Base-by-base conservation (phyloP, 2,888 invertebrate genomes). In the Nomada goodeniana region DNA sequence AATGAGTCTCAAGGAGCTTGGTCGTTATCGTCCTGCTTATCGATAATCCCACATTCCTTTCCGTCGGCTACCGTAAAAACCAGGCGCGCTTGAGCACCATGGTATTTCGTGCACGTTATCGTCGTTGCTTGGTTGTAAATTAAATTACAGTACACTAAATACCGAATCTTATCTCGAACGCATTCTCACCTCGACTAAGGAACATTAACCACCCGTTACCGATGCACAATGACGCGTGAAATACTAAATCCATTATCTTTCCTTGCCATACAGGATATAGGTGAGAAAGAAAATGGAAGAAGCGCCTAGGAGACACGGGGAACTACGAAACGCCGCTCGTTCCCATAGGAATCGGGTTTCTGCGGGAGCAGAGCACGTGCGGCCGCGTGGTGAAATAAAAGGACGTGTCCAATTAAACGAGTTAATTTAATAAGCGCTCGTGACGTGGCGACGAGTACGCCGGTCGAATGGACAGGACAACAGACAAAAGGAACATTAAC, bases 361-460 rank as follows among this genome's bases (percentile, higher is more conserved):
- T 65, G 72, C 69, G 79, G 77, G 78, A 64, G 53, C 76, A 64
- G 80, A 64, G 80, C 78, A 75, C 80, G 76, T 76, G 77, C 76
- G 61, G 23, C 60, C 70, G 63, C 64, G 64, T 69, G 74, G 68
- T 70, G 77, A 82, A 88, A 86, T 86, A 88, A 86, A 83, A 86
- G 87, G 74, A 79, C 76, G 89, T 77, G 80, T 82, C 85, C 90
- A 90, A 91, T 90, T 91, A 90, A 90, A 89, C 88, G 89, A 86
- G 88, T 90, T 91, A 91, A 91, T 90, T 90, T 87, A 89, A 91
- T 90, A 88, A 91, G 86, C 89, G 80, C 83, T 70, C 80, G 84
- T 68, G 87, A 85, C 80, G 64, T 60, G 74, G 64, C 84, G 71
- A 36, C 29, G 67, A 76, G 50, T 20, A 52, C 29, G 7, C 44